Conservation (phyloP, 2,113 vertebrate species). For the Thalassarche chlororhynchos region DNA sequence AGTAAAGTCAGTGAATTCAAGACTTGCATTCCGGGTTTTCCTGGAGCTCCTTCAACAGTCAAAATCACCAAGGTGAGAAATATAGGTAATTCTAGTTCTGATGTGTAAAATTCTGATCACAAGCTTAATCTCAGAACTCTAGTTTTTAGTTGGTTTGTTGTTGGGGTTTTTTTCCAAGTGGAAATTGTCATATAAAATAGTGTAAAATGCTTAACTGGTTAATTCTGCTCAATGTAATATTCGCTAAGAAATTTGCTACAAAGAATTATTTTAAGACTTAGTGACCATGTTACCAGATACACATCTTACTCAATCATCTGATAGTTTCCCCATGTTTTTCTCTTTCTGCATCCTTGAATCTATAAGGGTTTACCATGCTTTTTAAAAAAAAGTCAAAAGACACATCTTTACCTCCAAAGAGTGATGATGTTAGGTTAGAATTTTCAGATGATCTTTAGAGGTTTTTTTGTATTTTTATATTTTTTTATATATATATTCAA, state of each 20-base stretch:
- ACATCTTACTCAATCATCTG: background rate
- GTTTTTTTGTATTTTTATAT: background rate
- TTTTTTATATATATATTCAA: background rate
- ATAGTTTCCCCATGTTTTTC: background rate
- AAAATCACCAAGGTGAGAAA: conserved; percentile 91
- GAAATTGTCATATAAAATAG: background rate
- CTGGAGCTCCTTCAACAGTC: conserved; percentile 95
- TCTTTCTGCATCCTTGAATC: background rate
- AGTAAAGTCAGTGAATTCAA: conserved; percentile 94
- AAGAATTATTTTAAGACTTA: background rate
- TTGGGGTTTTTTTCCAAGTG: background rate
- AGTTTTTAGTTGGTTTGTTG: background rate
- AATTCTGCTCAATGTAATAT: background rate
- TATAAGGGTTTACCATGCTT: background rate
- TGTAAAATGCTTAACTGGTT: background rate
- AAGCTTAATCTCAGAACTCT: background rate
- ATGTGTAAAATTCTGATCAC: background rate
- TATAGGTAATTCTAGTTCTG: background rate
- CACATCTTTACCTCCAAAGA: background rate
- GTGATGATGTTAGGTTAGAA: background rate
- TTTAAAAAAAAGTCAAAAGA: background rate
- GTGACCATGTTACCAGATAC: background rate
- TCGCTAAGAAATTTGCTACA: background rate
- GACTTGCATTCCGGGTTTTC: conserved; percentile 96
- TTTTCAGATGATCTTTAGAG: background rate